A percentile compares a stretch with the other conserved stretches of the same genome.
phyloP scores from a whole-genome alignment of 2,797 vertebrate genomes.

The Mormyrops boulengeri region DNA sequence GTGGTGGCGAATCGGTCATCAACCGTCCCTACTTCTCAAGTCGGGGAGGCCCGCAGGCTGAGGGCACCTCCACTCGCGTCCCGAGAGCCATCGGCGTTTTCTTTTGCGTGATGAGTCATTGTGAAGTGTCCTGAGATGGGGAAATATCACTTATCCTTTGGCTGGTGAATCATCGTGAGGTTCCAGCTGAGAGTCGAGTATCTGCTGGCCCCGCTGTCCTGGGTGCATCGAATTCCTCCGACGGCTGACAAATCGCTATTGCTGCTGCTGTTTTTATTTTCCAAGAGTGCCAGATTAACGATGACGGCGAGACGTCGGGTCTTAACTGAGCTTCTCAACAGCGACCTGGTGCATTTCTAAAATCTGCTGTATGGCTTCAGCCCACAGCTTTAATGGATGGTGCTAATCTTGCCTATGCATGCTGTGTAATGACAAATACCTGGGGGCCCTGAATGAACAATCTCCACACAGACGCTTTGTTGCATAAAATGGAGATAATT shows the following conservation, averaged over 20 bases:
- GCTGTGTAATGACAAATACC: background rate
- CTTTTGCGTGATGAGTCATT: background rate
- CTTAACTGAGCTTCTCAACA: background rate
- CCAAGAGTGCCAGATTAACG: background rate
- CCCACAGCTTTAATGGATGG: background rate
- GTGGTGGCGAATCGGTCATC: background rate
- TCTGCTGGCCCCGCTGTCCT: background rate
- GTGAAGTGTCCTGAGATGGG: background rate
- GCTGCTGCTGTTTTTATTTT: background rate
- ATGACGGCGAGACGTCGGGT: background rate
- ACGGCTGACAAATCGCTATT: background rate
- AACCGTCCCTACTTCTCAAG: background rate
- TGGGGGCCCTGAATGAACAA: background rate
- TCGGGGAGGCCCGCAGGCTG: background rate
- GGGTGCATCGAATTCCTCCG: background rate
- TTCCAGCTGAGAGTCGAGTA: background rate
- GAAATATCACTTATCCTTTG: slow-evolving; percentile 5
- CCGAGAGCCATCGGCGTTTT: background rate
- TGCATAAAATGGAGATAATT: slow-evolving; percentile 10
- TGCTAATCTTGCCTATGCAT: background rate
- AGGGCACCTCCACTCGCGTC: background rate
- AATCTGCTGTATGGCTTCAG: background rate
- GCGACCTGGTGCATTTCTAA: background rate
- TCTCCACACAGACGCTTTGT: background rate
- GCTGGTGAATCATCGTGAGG: background rate